phyloP scores from a whole-genome alignment of 1,140 invertebrate genomes.

The Copidosoma floridanum region DNA sequence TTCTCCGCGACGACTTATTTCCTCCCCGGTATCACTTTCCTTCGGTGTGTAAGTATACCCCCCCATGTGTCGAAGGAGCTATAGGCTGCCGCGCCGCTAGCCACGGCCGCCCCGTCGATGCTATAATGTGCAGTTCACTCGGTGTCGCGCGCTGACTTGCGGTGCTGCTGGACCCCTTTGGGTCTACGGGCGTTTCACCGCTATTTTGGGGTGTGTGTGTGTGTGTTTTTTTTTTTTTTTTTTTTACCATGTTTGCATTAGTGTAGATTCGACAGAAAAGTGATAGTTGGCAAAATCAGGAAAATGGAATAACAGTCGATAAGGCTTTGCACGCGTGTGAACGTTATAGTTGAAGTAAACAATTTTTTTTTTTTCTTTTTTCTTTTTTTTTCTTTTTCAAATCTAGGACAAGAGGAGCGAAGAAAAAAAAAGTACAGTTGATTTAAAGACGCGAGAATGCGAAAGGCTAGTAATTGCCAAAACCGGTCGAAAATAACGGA shows the following conservation, averaged over 20 bases:
- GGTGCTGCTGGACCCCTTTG: no score
- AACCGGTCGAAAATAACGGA: background rate
- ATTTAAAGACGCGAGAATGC: background rate
- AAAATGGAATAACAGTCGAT: no score
- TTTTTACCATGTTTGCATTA: background rate
- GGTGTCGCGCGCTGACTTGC: slow-evolving; percentile 13
- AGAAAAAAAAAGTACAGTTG: background rate
- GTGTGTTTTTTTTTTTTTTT: background rate
- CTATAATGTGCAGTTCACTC: slow-evolving; percentile 26
- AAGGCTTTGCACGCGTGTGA: no score
- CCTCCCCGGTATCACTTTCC: slow-evolving; percentile 36
- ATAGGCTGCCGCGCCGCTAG: slow-evolving; percentile 35
- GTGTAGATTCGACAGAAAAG: no score
- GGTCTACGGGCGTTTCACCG: no score
- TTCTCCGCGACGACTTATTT: background rate
- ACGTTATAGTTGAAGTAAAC: no score
- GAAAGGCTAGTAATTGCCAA: background rate
- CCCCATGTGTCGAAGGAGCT: no score
- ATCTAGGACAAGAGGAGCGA: background rate
- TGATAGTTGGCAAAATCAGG: no score
- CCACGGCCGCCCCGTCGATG: slow-evolving; percentile 25
- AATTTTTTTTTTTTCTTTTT: background rate
- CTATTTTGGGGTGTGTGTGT: no score
- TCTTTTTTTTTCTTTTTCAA: background rate
- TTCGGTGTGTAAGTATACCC: no score